Evolutionary conservation across 1,140 invertebrate genomes (phyloP).

Genomic region (Philotrypesis tridentata): DNA sequence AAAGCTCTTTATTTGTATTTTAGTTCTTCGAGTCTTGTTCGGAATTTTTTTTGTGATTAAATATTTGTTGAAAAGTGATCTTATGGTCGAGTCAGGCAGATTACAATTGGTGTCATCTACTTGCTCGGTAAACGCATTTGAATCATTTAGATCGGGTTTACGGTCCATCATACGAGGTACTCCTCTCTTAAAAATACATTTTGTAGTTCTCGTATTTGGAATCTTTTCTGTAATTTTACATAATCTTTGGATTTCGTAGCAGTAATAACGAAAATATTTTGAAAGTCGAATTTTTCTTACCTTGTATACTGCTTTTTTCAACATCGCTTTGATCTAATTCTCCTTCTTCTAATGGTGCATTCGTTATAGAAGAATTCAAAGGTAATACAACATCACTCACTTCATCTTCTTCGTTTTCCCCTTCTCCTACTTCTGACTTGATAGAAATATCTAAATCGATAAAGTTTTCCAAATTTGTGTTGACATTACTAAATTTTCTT

Average conservation of each 20-base stretch:
- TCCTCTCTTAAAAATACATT: too few species aligned
- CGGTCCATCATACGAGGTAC: background rate
- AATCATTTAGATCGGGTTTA: background rate
- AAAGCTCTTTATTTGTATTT: background rate
- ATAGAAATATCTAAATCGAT: background rate
- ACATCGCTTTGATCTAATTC: background rate
- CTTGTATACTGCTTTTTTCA: background rate
- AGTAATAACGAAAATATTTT: background rate
- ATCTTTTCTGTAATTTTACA: background rate
- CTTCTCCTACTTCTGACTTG: background rate
- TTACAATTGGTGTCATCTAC: constrained; percentile 14
- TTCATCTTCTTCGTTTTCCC: background rate
- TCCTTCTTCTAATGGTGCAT: too few species aligned
- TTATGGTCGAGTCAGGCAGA: background rate
- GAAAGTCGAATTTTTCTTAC: background rate
- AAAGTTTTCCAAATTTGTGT: too few species aligned
- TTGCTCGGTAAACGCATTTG: background rate
- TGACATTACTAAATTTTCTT: too few species aligned
- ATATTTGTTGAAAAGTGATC: constrained; percentile 1
- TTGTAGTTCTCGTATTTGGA: too few species aligned
- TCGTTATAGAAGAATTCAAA: background rate
- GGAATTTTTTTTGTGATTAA: background rate
- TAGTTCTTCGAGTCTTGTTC: background rate
- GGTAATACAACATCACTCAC: background rate
- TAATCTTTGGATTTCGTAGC: background rate